Base-by-base conservation (phyloP, 2,888 invertebrate genomes). In the Scaptomyza caliginosa region DNA sequence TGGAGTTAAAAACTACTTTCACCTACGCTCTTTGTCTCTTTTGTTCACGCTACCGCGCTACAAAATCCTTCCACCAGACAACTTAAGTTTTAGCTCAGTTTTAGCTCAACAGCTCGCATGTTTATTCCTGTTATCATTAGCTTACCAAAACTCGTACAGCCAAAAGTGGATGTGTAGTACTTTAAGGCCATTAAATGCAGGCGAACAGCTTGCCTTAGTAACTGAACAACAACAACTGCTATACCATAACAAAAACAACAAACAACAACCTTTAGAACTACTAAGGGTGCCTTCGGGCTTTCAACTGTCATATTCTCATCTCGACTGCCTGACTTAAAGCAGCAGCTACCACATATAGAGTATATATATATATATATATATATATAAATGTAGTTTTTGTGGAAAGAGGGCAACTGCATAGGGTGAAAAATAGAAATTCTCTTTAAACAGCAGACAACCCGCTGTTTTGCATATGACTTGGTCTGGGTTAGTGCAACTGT, bases 391-490 rank as follows among this genome's bases (percentile, higher is more conserved):
- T 43, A 21, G 26, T 32, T n/a, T 34, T 3, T 51, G 26, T 38
- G 1, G 17, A 80, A 65, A 63, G 59, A 65, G 74, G 84, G 60
- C 78, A 80, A 62, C 66, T 64, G 60, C 77, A 68, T 2, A 16
- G 19, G 17, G n/a, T 8, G 5, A 24, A 6, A 11, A 10, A 21
- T n/a, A 21, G 52, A 57, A 60, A 54, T 66, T 43, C 16, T 58
- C 79, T 79, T 85, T 78, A 85, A 79, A 82, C 65, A 82, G 67
- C 52, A 52, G 60, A 64, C 69, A 66, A 54, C 79, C 79, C 66
- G 83, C 79, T 75, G 79, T 45, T 84, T 70, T 62, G 60, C 58
- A 65, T 70, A 60, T 57, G 50, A 60, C 16, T 17, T 28, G 28
- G n/a, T n/a, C n/a, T 5, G n/a, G 30, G 38, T 13, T 24, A 60